A percentile compares a stretch with the other conserved stretches of the same genome.
phyloP scores from a whole-genome alignment of 2,113 vertebrate species.

The Dicerorhinus sumatrensis region DNA sequence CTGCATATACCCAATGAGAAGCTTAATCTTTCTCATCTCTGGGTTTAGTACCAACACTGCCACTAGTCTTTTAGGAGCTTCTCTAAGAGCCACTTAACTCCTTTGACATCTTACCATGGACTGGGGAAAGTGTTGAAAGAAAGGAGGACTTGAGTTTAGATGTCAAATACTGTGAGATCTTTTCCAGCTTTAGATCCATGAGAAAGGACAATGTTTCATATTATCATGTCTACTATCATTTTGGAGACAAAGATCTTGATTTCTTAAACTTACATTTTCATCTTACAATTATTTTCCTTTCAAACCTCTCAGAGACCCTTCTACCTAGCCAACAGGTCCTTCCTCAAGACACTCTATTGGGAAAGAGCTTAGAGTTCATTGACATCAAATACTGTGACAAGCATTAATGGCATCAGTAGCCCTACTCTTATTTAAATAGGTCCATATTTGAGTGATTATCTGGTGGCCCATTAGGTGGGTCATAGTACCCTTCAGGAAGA shows the following conservation, averaged over 20 bases:
- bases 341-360: not conserved
- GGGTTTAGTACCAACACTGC: not conserved
- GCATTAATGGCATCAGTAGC: not conserved
- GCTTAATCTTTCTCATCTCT: not conserved
- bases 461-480: not conserved
- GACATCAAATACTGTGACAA: not conserved
- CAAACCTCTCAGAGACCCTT: not conserved
- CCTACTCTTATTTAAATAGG: not conserved
- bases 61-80: not conserved
- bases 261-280: not conserved
- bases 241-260: not conserved
- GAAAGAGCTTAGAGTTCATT: not conserved
- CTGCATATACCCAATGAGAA: not conserved
- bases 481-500: not conserved
- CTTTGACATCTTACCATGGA: not conserved
- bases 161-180: not conserved
- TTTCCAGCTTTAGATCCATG: not conserved
- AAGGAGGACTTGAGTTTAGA: not conserved
- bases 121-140: not conserved
- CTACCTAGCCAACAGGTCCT: not conserved
- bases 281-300: constrained; percentile 15
- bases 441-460: not conserved
- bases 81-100: not conserved
- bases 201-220: not conserved
- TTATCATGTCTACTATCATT: not conserved